phyloP scores from a whole-genome alignment of 2,888 invertebrate species.

The Ophraella communa region DNA sequence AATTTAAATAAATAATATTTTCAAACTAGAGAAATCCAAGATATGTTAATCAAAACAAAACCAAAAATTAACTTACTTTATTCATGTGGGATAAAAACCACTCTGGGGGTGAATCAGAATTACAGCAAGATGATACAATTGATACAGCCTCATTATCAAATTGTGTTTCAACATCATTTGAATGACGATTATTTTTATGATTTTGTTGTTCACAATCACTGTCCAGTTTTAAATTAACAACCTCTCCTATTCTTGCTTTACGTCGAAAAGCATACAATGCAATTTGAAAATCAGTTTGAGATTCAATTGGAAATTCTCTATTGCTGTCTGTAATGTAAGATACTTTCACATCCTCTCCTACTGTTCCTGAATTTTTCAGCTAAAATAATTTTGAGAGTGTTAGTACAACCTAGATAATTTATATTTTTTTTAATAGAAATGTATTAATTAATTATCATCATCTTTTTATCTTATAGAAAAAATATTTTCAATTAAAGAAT shows the following conservation, averaged over 20 bases:
- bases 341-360: slow-evolving; percentile 57
- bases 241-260: slow-evolving; percentile 54
- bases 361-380: slow-evolving; percentile 59
- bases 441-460: no score
- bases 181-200: slow-evolving; percentile 35
- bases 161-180: slow-evolving; percentile 50
- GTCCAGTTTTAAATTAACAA: slow-evolving; percentile 55
- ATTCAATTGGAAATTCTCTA: slow-evolving; percentile 58
- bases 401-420: no score
- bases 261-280: slow-evolving; percentile 57
- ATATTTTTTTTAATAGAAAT: no score
- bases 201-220: slow-evolving; percentile 43
- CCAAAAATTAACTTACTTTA: slow-evolving; percentile 34
- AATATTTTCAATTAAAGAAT: no score
- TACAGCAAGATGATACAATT: slow-evolving; percentile 36
- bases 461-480: no score
- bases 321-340: slow-evolving; percentile 58
- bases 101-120: slow-evolving; percentile 44
- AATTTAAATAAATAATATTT: no score
- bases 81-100: slow-evolving; percentile 48
- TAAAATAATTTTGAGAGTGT: slow-evolving; percentile 46
- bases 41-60: not conserved
- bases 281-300: slow-evolving; percentile 59
- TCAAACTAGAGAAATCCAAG: no score
- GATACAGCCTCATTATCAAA: slow-evolving; percentile 40